These are phyloP conservation scores for Mythimna albipuncta DNA, from an alignment of 2,888 invertebrate genomes.

Conservation along the genomic window DNA sequence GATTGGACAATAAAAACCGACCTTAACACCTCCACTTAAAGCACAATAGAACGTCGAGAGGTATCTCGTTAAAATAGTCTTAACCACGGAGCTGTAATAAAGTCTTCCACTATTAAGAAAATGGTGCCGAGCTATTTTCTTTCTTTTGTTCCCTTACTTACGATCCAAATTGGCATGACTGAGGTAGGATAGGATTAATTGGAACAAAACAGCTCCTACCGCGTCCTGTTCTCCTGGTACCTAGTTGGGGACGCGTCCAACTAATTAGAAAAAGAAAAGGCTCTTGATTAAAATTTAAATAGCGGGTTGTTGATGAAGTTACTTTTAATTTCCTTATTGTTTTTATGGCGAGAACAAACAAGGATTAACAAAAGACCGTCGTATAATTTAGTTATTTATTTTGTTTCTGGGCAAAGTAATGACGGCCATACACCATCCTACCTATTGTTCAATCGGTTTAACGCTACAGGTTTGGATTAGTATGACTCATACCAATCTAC, in stretches of 20 bases:
- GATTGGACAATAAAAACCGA: constrained; percentile 40
- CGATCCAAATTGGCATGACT: constrained; percentile 57
- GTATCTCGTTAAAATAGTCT: constrained; percentile 60
- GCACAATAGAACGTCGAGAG: constrained; percentile 32
- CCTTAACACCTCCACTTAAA: constrained; percentile 43
- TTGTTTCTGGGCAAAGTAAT: not conserved
- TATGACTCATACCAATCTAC: too few relatives aligned
- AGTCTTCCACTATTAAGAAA: constrained; percentile 66
- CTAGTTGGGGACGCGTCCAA: constrained; percentile 24
- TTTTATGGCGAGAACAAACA: not conserved
- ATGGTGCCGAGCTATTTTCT: constrained; percentile 60
- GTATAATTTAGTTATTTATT: not conserved
- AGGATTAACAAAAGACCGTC: not conserved
- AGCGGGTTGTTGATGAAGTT: constrained; percentile 8
- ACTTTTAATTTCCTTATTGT: constrained; percentile 1
- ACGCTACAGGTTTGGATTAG: too few relatives aligned
- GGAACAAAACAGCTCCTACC: constrained; percentile 62
- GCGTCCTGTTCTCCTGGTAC: constrained; percentile 55
- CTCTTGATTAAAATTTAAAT: constrained; percentile 40
- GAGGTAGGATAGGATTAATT: constrained; percentile 60
- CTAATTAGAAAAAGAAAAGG: constrained; percentile 58
- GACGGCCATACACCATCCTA: too few relatives aligned
- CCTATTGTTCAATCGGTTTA: too few relatives aligned
- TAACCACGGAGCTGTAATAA: constrained; percentile 68
- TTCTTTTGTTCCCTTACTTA: constrained; percentile 54